Percentiles rank a stretch among this genome's conserved stretches.
These are phyloP conservation scores for Tipula unca DNA, from an alignment of 2,888 invertebrate species.

Conservation along the genomic window DNA sequence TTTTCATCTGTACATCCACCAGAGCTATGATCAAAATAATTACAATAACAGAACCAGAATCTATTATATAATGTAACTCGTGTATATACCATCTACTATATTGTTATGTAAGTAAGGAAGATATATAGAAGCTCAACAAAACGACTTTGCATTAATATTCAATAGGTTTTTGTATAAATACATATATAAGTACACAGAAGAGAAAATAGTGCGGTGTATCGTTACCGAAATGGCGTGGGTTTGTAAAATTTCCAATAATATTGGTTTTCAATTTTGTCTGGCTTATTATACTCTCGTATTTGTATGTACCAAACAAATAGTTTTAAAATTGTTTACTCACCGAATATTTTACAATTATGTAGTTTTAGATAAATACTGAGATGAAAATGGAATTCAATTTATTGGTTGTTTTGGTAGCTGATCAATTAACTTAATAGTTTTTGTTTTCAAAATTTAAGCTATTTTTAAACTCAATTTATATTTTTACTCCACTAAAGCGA, in stretches of 20 bases:
- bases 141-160: not conserved
- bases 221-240: not conserved
- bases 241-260: not conserved
- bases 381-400: not conserved
- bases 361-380: not conserved
- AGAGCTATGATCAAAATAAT: not conserved
- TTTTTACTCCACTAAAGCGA: no score
- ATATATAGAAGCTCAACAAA: not conserved
- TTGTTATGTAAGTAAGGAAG: not conserved
- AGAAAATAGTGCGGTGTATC: not conserved
- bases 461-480: no score
- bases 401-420: no score
- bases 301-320: not conserved
- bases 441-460: no score
- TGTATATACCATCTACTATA: not conserved
- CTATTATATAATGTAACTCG: not conserved
- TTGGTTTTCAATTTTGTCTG: not conserved
- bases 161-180: not conserved
- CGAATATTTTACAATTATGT: not conserved
- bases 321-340: not conserved
- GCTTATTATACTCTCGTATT: no score
- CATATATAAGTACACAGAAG: not conserved
- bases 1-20: not conserved
- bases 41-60: not conserved
- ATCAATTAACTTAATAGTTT: no score